phyloP scores from a whole-genome alignment of 2,797 vertebrate species.

The Centropyge bicolor region DNA sequence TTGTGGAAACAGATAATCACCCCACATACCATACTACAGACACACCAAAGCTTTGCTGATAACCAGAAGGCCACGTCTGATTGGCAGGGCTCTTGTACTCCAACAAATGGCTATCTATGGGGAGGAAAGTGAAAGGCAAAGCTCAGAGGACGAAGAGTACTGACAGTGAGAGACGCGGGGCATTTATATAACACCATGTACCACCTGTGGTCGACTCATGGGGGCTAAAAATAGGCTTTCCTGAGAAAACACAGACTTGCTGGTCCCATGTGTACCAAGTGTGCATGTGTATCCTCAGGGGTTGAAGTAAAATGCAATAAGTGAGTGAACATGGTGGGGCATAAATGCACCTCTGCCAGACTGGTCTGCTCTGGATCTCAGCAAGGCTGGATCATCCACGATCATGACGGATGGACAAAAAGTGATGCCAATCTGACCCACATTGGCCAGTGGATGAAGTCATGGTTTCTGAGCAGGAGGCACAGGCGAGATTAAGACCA shows the following conservation, averaged over 20 bases:
- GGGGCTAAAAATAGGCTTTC: constrained; percentile 74
- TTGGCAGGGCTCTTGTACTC: constrained; percentile 17
- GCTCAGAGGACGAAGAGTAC: constrained; percentile 46
- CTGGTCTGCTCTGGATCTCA: constrained; percentile 18
- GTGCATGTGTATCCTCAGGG: not conserved
- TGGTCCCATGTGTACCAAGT: constrained; percentile 37
- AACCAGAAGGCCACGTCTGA: constrained; percentile 49
- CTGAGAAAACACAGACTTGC: constrained; percentile 43
- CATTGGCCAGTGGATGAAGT: constrained; percentile 43
- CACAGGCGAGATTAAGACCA: constrained; percentile 26
- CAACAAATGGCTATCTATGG: constrained; percentile 64
- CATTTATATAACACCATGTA: constrained; percentile 70
- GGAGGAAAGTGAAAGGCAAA: constrained; percentile 43
- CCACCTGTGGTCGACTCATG: constrained; percentile 74
- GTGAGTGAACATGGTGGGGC: not conserved
- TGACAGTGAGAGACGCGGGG: constrained; percentile 41
- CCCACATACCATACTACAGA: constrained; percentile 46
- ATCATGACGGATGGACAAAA: constrained; percentile 17
- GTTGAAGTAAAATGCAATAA: constrained; percentile 19
- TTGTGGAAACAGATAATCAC: constrained; percentile 51
- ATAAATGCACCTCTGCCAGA: not conserved
- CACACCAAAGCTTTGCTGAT: constrained; percentile 47
- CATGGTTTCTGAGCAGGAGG: constrained; percentile 23
- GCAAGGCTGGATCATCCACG: constrained; percentile 21
- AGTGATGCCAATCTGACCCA: constrained; percentile 33